These are phyloP conservation scores for Girardinus metallicus DNA, from an alignment of 2,797 vertebrate species.

Conservation along the genomic window DNA sequence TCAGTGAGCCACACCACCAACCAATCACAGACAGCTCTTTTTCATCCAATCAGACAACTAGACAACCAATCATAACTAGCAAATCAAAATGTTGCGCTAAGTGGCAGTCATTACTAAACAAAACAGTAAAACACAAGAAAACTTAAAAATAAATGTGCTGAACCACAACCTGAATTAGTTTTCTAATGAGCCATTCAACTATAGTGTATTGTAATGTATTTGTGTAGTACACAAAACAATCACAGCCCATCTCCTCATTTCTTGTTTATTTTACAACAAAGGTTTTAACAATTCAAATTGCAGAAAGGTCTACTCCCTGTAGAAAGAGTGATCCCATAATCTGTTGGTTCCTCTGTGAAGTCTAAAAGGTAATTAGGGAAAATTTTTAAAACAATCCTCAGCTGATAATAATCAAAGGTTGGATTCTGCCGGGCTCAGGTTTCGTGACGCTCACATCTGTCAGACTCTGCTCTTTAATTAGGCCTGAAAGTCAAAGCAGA, in stretches of 20 bases:
- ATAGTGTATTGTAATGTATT: background rate
- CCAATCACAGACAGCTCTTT: no score
- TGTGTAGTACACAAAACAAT: background rate
- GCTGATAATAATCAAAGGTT: background rate
- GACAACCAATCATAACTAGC: no score
- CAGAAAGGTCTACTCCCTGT: background rate
- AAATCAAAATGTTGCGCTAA: no score
- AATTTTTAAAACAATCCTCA: background rate
- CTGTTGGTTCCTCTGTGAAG: background rate
- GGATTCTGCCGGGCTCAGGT: background rate
- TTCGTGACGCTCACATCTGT: background rate
- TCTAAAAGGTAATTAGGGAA: background rate
- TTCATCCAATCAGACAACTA: no score
- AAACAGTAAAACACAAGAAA: no score
- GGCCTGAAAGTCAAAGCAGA: conserved; percentile 27
- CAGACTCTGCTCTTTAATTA: conserved; percentile 41
- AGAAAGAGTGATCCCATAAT: background rate
- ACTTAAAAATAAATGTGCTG: background rate
- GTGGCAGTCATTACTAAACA: no score
- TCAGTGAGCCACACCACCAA: no score
- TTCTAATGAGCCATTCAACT: background rate
- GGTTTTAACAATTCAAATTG: background rate
- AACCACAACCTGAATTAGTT: background rate
- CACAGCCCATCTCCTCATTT: background rate
- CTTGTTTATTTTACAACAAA: background rate